Base-by-base conservation (phyloP, 2,888 invertebrate species). In the Agelastica alni region DNA sequence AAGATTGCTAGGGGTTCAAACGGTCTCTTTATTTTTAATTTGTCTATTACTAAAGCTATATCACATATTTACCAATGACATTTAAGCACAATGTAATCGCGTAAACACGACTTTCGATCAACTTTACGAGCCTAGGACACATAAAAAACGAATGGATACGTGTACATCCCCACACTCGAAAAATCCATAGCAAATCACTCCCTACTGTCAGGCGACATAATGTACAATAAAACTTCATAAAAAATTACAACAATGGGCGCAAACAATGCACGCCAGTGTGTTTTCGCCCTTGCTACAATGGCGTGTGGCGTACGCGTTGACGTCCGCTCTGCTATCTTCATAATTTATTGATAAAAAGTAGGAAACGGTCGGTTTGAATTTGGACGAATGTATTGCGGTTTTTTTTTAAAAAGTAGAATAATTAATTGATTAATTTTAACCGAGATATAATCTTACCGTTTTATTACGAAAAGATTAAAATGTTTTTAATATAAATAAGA, bases 141-240 rank as follows among this genome's bases (percentile, higher is more conserved):
- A 36, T 46, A 28, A 46, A 46, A 46, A 37, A 12, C 17, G 20
- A 34, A 32, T 12, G 13, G 18, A 2, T 17, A 13, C 22, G 55
- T n/a, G n/a, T 53, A 54, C 64, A 63, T 58, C 67, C 67, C 67
- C 63, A 57, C 48, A 65, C 68, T 65, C 56, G 66, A 67, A 48
- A 51, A 51, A 59, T 63, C 60, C 64, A 65, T 62, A 59, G 58
- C 61, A 52, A 55, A 62, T 69, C 69, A 68, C 69, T 67, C 69
- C 69, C 67, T 60, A 62, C 64, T 68, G 66, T 69, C 69, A 68
- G 20, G 58, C 64, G 62, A 59, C 58, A 67, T 64, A 68, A 69
- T 66, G 51, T 63, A 66, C 62, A 66, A 68, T 67, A 65, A 64
- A 65, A 62, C 56, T 59, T 57, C 55, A 63, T 61, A 66, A 68